Base-by-base conservation (phyloP, 2,797 vertebrate genomes). In the Coregonus sp. region DNA sequence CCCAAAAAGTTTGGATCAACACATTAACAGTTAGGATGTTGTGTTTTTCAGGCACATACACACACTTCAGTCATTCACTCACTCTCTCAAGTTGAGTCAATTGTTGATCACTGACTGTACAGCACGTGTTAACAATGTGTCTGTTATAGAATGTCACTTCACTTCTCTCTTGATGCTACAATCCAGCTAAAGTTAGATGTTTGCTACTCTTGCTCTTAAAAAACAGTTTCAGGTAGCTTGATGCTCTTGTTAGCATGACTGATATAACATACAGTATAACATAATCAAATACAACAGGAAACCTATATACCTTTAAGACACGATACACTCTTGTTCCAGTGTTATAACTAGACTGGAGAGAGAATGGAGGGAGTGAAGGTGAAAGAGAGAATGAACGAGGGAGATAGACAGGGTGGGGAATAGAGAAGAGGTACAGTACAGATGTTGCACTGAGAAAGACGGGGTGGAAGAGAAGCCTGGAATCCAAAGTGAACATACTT, bases 11-110 rank as follows among this genome's bases (percentile, higher is more conserved):
- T 16, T 81, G 80, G 81, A 83, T 85, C 78, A 76, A 74, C 84
- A 89, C 85, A 90, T 89, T 84, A 91, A 90, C 89, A 92, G 89
- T 89, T 86, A 80, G 74, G 61, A 88, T 78, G 75, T 72, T 89
- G 86, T 89, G 86, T 82, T 90, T 82, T 87, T 87, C 82, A 86
- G 33, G 4, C 33, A 87, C 88, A 83, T 59, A 76, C 52, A 61
- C 69, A 37, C 70, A 0, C 16, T 4, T 25, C 59, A 78, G 63
- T 73, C 20, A 68, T 85, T 86, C 84, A 88, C 35, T 33, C 20
- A 68, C 16, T 35, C 54, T 5, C 31, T 7, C 4, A 35, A 16
- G 35, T 15, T 14, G 37, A 50, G 20, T 9, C 4, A 56, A 70
- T 29, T 33, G 2, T 33, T 18, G 2, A 18, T 2, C 25, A 40